Base-by-base conservation (phyloP, 1,140 invertebrate genomes). In the Araneus ventricosus region DNA sequence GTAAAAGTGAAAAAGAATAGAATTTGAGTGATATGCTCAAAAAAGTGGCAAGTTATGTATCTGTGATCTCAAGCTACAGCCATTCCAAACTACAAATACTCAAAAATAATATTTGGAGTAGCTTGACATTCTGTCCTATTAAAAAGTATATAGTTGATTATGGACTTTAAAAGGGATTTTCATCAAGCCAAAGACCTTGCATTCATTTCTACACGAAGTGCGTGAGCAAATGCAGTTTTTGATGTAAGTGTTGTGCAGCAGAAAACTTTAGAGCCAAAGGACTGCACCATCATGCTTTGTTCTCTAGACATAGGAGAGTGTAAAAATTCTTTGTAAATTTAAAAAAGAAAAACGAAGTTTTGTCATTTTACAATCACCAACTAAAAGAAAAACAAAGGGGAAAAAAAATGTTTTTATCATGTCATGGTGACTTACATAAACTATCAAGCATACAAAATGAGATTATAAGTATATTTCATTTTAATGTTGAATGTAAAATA, bases 391-490 rank as follows among this genome's bases (percentile, higher is more conserved):
- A 52, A 14, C 45, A 52, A 45, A 24, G n/a, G 34, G n/a, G n/a
- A n/a, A 39, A 87, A 82, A 57, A 59, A 85, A 86, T 45, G 87
- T 67, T 88, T 88, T 88, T 88, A 88, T 88, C 67, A 41, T 88
- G 67, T 88, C 67, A 34, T 67, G 87, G 22, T 75, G 87, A 87
- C 59, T 87, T 63, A 63, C 45, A 52, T 87, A 37, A 87, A 63
- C 39, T 87, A 59, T 63, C 52, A 67, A 30, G 57, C 63, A 86
- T 59, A 86, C 84, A 88, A 75, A 75, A 67, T 88, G 87, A 88
- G 61, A 88, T 88, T 88, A 88, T 87, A 87, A 87, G 61, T 87
- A 88, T 75, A 88, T 75, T 88, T 88, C 87, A 88, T 88, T 87
- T 88, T 88, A 87, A 87, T 87, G 85, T 87, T 87, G 63, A 86